Evolutionary conservation across 2,113 vertebrate genomes (phyloP).

Genomic region (Salminus brasiliensis): DNA sequence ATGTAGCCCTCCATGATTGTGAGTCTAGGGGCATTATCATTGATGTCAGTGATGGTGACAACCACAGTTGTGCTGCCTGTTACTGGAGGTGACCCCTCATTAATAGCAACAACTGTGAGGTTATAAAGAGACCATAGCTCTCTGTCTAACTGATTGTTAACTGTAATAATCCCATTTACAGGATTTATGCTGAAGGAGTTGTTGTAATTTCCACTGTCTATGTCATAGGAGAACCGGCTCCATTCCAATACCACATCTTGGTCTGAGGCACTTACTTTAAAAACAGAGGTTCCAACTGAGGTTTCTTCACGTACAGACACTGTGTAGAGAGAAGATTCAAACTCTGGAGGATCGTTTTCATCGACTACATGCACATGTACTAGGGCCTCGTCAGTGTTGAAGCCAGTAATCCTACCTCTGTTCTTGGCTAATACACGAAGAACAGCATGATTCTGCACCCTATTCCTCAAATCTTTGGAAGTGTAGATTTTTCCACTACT

Average conservation of each 20-base stretch:
- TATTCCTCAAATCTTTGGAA: constrained; percentile 64
- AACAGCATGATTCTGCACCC: constrained; percentile 56
- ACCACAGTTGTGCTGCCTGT: constrained; percentile 70
- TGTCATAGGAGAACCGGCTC: constrained; percentile 68
- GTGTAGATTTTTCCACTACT: constrained; percentile 71
- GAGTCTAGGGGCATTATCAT: constrained; percentile 73
- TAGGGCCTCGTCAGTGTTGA: constrained; percentile 69
- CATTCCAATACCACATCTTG: constrained; percentile 68
- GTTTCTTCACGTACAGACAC: constrained; percentile 66
- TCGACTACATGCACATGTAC: constrained; percentile 70
- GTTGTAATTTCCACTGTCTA: constrained; percentile 71
- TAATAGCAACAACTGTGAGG: constrained; percentile 70
- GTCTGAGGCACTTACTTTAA: constrained; percentile 68
- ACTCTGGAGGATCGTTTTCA: constrained; percentile 71
- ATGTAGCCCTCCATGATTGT: constrained; percentile 61
- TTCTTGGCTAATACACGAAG: constrained; percentile 76
- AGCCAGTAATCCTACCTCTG: constrained; percentile 69
- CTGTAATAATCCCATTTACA: constrained; percentile 65
- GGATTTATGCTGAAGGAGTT: constrained; percentile 70
- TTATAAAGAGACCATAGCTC: constrained; percentile 74
- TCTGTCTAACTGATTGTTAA: constrained; percentile 71
- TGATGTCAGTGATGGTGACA: constrained; percentile 69
- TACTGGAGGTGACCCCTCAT: constrained; percentile 70
- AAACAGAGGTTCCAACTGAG: constrained; percentile 60
- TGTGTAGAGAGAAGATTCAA: constrained; percentile 62